These are phyloP conservation scores for Enteromius fasciolatus DNA, from an alignment of 2,797 vertebrate genomes.

Conservation along the genomic window DNA sequence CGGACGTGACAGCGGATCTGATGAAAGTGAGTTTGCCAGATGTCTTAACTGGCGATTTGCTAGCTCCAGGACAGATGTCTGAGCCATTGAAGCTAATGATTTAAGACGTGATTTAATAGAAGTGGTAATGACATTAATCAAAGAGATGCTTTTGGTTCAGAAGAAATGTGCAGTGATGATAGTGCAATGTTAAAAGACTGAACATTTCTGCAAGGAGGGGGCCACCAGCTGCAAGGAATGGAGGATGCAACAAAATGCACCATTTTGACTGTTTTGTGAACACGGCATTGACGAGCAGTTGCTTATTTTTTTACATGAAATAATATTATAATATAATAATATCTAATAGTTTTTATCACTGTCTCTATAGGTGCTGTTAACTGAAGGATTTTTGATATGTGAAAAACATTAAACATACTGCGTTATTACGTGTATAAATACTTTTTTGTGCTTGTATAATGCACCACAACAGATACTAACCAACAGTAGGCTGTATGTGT, in stretches of 20 bases:
- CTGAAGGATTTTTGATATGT: neutral
- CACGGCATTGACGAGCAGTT: neutral
- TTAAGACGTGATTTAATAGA: slow-evolving; percentile 44
- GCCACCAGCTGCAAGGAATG: slow-evolving; percentile 8
- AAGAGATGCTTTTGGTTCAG: slow-evolving; percentile 28
- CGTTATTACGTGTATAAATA: neutral
- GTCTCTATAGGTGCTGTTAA: neutral
- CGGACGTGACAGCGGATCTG: slow-evolving; percentile 43
- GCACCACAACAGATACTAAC: neutral
- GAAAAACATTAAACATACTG: neutral
- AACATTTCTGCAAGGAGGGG: slow-evolving; percentile 3
- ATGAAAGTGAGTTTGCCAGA: slow-evolving; percentile 47
- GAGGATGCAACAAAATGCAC: slow-evolving; percentile 25
- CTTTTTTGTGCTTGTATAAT: neutral
- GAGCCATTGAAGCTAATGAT: slow-evolving; percentile 46
- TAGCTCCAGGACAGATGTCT: slow-evolving; percentile 39
- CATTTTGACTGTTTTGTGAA: slow-evolving; percentile 31
- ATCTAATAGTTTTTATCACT: neutral
- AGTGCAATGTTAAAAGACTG: slow-evolving; percentile 5
- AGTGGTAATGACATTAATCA: slow-evolving; percentile 46
- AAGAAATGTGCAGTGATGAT: slow-evolving; percentile 45
- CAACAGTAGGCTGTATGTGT: neutral
- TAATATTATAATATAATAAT: too few relatives aligned
- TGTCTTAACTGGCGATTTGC: slow-evolving; percentile 52
- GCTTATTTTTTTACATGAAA: neutral